Base-by-base conservation (phyloP, 2,888 invertebrate species). In the Hydraecia micacea region DNA sequence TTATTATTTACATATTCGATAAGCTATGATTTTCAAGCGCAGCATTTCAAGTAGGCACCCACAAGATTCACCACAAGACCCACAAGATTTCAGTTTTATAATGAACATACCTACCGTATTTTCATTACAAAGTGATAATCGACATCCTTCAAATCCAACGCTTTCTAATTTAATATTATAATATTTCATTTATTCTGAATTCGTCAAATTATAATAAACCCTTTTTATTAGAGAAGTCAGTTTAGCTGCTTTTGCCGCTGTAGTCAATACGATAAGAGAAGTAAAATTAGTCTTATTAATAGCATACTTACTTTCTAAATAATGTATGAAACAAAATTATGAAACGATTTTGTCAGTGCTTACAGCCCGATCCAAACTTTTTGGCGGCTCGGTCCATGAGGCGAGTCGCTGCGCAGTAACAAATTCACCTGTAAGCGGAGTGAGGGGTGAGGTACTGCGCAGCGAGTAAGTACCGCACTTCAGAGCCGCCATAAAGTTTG, bases 231-330 rank as follows among this genome's bases (percentile, higher is more conserved):
- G 11, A 46, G 15, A 52, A 25, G 52, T 36, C 9, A 9, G 6
- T 67, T 67, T 11, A 42, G 21, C 39, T 21, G 42, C n/a, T 36
- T 49, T 73, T 36, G 18, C 18, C 13, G 69, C 46, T n/a, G 11
- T 25, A 52, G 28, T 72, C 52, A 52, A 74, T 39, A 71, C 7
- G 28, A 9, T 46, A 46, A 18, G 13, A 73, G 15, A 73, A 73
- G 36, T 58, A 4, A 58, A 36, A 39, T 55, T 9, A 13, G 49
- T 25, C 9, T 28, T 71, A 28, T 49, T 52, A 2, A 28, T 28
- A 39, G n/a, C 36, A 21, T 39, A 21, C 46, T 36, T 49, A 73
- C n/a, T 71, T 36, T 39, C 28, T 74, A 74, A 52, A 52, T 39
- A 52, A 21, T 42, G 18, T 55, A 25, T 18, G 46, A 8, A 49